Conservation (phyloP, 2,113 vertebrate genomes). For the Mus pahari region DNA sequence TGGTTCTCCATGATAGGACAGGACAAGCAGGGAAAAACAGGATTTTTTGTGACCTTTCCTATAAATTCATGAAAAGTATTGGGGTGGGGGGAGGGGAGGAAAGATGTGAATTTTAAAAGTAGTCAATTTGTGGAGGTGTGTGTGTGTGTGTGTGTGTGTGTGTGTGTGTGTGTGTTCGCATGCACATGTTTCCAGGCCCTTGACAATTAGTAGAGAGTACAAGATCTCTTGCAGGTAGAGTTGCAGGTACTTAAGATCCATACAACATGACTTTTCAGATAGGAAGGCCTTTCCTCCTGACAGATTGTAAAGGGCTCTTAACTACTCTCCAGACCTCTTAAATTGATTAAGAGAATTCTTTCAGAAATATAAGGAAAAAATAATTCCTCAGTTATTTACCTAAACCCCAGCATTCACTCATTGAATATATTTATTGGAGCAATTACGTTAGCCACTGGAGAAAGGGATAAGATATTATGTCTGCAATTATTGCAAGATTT, state of each 20-base stretch:
- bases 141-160: background rate
- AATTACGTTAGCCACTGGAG: background rate
- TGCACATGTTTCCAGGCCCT: background rate
- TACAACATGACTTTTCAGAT: background rate
- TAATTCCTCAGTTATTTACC: slow-evolving; percentile 1
- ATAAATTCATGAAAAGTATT: background rate
- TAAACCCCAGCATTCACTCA: slow-evolving; percentile 1
- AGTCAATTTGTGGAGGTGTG: background rate
- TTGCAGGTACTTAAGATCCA: background rate
- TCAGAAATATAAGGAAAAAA: background rate
- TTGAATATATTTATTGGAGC: background rate
- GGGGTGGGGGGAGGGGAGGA: background rate
- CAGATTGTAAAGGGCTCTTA: background rate
- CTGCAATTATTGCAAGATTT: background rate
- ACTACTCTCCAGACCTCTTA: background rate
- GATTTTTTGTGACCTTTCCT: background rate
- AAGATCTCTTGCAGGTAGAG: background rate
- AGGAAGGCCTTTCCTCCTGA: background rate
- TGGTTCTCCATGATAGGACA: background rate
- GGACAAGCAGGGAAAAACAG: background rate
- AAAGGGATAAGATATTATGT: background rate
- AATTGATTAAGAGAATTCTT: slow-evolving; percentile 8
- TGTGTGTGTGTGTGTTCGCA: background rate
- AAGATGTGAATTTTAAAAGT: background rate
- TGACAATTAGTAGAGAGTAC: background rate